Evolutionary conservation across 2,797 vertebrate genomes (phyloP).

Genomic region (Cryptoblepharus egeriae): DNA sequence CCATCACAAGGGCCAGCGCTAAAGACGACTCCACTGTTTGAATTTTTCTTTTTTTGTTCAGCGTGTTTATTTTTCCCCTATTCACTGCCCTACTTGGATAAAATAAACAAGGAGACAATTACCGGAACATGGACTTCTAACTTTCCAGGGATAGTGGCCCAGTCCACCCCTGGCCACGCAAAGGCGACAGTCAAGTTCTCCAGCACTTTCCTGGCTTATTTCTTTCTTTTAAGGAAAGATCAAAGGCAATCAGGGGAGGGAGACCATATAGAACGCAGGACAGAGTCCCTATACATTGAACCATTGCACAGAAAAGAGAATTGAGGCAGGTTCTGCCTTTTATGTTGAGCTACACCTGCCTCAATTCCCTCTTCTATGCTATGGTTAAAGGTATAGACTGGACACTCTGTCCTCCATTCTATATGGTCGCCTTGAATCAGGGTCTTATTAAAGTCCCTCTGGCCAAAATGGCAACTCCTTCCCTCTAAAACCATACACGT

Average conservation of each 20-base stretch:
- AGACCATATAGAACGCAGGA: too few relatives aligned
- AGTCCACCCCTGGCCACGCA: slow-evolving; percentile 67
- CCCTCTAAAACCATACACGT: neutral
- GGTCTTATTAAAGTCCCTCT: neutral
- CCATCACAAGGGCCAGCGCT: slow-evolving; percentile 87
- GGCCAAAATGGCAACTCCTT: neutral
- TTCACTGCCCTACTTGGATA: slow-evolving; percentile 87
- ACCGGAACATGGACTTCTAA: slow-evolving; percentile 87
- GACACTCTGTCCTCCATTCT: too few relatives aligned
- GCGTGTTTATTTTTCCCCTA: slow-evolving; percentile 88
- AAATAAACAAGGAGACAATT: slow-evolving; percentile 93
- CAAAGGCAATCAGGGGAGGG: neutral
- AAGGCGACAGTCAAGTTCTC: slow-evolving; percentile 64
- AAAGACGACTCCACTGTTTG: slow-evolving; percentile 90
- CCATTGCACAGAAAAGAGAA: too few relatives aligned
- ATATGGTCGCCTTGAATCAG: too few relatives aligned
- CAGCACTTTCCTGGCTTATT: neutral
- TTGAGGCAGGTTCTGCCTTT: too few relatives aligned
- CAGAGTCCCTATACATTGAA: too few relatives aligned
- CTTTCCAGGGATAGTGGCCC: slow-evolving; percentile 76
- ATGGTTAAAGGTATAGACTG: too few relatives aligned
- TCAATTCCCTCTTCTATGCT: too few relatives aligned
- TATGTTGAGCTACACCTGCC: too few relatives aligned
- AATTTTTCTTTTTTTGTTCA: slow-evolving; percentile 80
- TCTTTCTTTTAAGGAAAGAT: neutral